Conservation (phyloP, 2,888 invertebrate genomes). For the Rhingia campestris region DNA sequence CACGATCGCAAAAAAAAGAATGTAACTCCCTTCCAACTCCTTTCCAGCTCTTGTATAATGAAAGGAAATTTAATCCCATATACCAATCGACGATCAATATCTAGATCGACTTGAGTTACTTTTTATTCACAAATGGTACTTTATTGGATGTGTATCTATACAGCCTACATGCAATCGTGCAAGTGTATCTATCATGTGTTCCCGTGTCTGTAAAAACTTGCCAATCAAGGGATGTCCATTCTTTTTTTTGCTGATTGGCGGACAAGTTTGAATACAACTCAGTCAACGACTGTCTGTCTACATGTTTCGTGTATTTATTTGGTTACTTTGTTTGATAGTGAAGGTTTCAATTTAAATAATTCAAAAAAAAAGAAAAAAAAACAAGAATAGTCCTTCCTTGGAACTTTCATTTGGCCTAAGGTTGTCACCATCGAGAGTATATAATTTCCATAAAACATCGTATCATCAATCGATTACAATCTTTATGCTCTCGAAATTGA, state of each 20-base stretch:
- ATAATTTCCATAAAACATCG: slow-evolving; percentile 63
- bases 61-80: slow-evolving; percentile 32
- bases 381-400: no score
- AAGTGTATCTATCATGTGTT: slow-evolving; percentile 38
- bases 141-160: slow-evolving; percentile 51
- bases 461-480: slow-evolving; percentile 51
- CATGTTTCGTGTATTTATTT: slow-evolving; percentile 15
- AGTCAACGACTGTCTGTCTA: slow-evolving; percentile 22
- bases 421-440: slow-evolving; percentile 46
- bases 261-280: slow-evolving; percentile 12
- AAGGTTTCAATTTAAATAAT: slow-evolving; percentile 22
- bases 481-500: slow-evolving; percentile 62
- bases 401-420: slow-evolving; percentile 49
- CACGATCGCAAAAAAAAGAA: background rate
- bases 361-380: slow-evolving; percentile 1
- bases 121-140: slow-evolving; percentile 64
- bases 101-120: slow-evolving; percentile 47
- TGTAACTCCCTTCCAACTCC: background rate
- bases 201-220: slow-evolving; percentile 44
- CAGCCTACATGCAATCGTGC: slow-evolving; percentile 43
- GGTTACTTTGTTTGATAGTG: slow-evolving; percentile 20
- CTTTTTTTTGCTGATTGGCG: slow-evolving; percentile 33
- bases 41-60: slow-evolving; percentile 6
- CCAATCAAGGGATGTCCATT: slow-evolving; percentile 59
- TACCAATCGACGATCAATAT: slow-evolving; percentile 22